Base-by-base conservation (phyloP, 30 jellyfish, hydroid and myxozoan species). In the Phacellophora camtschatica region DNA sequence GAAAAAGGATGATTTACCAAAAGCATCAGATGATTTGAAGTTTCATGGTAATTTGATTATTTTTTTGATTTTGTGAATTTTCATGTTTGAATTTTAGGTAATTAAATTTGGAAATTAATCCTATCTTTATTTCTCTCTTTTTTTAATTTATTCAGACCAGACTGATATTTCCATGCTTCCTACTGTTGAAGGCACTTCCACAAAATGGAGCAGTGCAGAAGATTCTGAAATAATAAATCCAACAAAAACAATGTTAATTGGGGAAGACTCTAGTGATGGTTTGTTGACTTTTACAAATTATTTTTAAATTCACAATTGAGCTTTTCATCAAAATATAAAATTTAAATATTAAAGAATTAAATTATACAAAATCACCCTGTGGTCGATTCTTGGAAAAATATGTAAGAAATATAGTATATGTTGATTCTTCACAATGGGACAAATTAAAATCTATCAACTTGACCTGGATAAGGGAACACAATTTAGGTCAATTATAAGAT, bases 31-130 rank as follows among this genome's bases (percentile, higher is more conserved):
- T 16, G 91, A 80, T 49, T 46, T 80, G 49, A 66, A 80, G 20
- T 80, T 80, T 80, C 91, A 80, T 66, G 91, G 91, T 80, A 41
- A 24, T n/a, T n/a, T n/a, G n/a, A n/a, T n/a, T n/a, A n/a, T n/a
- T n/a, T n/a, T n/a, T 29, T 23, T n/a, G 51, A 9, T 36, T 29
- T 37, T 32, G n/a, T 3, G 39, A 65, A 1, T 65, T 9, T 15
- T 30, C n/a, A 22, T 5, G 53, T 6, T 10, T 1, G 23, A 11
- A 15, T 12, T 12, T 49, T 12, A 12, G n/a, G n/a, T 49, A 4
- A 49, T 15, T 49, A 3, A 49, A 12, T 49, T 20, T 57, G 2
- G 28, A 57, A 57, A 37, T 27, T 19, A 12, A 19, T 16, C 4
- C 41, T 57, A 55, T 20, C 55, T 41, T 24, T 29, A 35, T 5